These are phyloP conservation scores for Mya arenaria DNA, from an alignment of 1,140 invertebrate genomes.

Conservation along the genomic window DNA sequence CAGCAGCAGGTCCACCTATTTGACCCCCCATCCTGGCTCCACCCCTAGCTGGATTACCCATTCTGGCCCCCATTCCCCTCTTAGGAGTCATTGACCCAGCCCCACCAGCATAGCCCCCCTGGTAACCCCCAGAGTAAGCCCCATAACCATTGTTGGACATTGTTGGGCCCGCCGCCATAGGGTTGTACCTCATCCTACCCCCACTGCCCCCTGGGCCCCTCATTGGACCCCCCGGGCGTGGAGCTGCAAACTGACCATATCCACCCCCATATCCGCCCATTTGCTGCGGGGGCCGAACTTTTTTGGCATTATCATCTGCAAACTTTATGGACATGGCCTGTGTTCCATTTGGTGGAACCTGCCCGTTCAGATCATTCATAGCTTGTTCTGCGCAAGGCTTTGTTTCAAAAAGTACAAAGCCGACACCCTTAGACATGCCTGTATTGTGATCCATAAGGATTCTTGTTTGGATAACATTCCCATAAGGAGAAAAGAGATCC, in stretches of 20 bases:
- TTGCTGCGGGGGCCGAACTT: slow-evolving; percentile 72
- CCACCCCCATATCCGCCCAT: slow-evolving; percentile 26
- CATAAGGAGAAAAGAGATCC: slow-evolving; percentile 92
- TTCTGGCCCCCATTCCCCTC: slow-evolving; percentile 5
- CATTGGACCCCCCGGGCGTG: slow-evolving; percentile 68
- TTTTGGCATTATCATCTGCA: slow-evolving; percentile 95
- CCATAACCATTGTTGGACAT: slow-evolving; percentile 34
- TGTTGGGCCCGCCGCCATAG: slow-evolving; percentile 60
- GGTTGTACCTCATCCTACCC: slow-evolving; percentile 71
- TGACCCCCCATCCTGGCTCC: neutral
- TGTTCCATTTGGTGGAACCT: slow-evolving; percentile 90
- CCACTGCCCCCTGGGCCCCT: slow-evolving; percentile 63
- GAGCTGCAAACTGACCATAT: slow-evolving; percentile 7
- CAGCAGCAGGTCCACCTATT: neutral
- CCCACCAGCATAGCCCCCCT: neutral
- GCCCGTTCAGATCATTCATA: slow-evolving; percentile 92
- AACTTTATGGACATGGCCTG: slow-evolving; percentile 93
- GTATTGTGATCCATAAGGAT: slow-evolving; percentile 93
- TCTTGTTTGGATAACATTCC: slow-evolving; percentile 94
- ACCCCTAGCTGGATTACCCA: slow-evolving; percentile 7
- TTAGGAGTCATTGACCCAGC: slow-evolving; percentile 15
- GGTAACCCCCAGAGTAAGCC: slow-evolving; percentile 51
- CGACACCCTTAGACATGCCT: slow-evolving; percentile 92
- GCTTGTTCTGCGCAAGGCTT: slow-evolving; percentile 91
- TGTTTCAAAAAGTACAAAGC: slow-evolving; percentile 88